These are phyloP conservation scores for Phortica magna DNA, from an alignment of 2,888 invertebrate species.

Conservation along the genomic window DNA sequence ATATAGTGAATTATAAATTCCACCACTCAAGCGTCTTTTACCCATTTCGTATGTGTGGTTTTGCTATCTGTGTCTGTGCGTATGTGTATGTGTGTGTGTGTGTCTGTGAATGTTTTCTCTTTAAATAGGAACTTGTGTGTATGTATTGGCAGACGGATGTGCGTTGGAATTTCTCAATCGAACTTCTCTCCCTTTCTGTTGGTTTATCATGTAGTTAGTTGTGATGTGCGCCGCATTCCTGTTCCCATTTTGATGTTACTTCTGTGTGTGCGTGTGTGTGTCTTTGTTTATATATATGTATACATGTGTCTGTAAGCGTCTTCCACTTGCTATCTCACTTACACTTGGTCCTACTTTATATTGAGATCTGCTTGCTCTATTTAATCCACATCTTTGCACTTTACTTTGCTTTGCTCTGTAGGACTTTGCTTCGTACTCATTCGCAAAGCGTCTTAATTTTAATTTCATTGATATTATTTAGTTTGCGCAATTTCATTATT, in stretches of 20 bases:
- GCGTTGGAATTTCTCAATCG: conserved; percentile 53
- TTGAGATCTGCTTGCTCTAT: background rate
- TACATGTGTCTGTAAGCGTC: conserved; percentile 34
- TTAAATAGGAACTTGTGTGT: background rate
- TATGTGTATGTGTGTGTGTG: conserved; percentile 27
- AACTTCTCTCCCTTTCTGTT: conserved; percentile 43
- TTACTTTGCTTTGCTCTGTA: background rate
- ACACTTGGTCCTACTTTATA: conserved; percentile 19
- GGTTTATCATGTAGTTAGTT: conserved; percentile 41
- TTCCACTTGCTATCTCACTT: conserved; percentile 20
- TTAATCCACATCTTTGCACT: background rate
- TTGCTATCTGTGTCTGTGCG: background rate
- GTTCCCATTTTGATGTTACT: background rate
- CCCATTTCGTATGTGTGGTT: background rate
- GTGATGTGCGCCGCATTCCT: conserved; percentile 18
- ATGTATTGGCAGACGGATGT: conserved; percentile 7
- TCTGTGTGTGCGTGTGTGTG: conserved; percentile 9
- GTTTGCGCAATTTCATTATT: conserved; percentile 60
- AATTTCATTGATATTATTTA: conserved; percentile 64
- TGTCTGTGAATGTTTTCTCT: background rate
- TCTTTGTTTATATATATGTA: conserved; percentile 44
- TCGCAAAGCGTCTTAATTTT: conserved; percentile 57
- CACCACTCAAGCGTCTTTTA: conserved; percentile 56
- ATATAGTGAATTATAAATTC: conserved; percentile 58
- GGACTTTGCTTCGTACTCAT: background rate